phyloP scores from a whole-genome alignment of 2,888 invertebrate species.

The Rhaphigaster nebulosa region DNA sequence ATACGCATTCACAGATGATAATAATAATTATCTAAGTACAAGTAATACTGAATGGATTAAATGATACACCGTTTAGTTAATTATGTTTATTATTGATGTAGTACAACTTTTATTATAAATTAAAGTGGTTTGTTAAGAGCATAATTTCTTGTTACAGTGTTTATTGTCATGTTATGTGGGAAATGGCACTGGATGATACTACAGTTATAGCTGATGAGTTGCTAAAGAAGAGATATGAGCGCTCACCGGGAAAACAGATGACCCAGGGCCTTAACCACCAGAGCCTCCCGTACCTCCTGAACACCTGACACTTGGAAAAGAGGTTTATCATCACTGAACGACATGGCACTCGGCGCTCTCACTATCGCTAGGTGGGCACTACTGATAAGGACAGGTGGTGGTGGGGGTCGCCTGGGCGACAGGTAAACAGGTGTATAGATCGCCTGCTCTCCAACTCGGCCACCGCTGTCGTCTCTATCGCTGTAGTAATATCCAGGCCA shows the following conservation, averaged over 20 bases:
- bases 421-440: constrained; percentile 17
- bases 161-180: background rate
- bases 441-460: background rate
- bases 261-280: constrained; percentile 53
- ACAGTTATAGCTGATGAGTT: too few relatives aligned
- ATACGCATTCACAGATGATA: too few relatives aligned
- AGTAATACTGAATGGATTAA: too few relatives aligned
- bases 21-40: too few relatives aligned
- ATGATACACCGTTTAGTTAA: too few relatives aligned
- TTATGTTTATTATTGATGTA: too few relatives aligned
- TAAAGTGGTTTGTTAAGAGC: too few relatives aligned
- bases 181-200: background rate
- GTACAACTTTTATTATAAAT: too few relatives aligned
- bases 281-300: background rate
- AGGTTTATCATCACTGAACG: constrained; percentile 53
- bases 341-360: background rate
- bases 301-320: constrained; percentile 36
- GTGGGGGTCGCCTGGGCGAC: constrained; percentile 38
- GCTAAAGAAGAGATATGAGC: background rate
- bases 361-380: background rate
- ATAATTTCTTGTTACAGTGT: background rate
- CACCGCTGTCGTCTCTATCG: background rate
- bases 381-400: constrained; percentile 45
- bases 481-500: background rate
- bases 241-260: constrained; percentile 49